phyloP scores from a whole-genome alignment of 2,888 invertebrate genomes.

The Dynastes hyllus region DNA sequence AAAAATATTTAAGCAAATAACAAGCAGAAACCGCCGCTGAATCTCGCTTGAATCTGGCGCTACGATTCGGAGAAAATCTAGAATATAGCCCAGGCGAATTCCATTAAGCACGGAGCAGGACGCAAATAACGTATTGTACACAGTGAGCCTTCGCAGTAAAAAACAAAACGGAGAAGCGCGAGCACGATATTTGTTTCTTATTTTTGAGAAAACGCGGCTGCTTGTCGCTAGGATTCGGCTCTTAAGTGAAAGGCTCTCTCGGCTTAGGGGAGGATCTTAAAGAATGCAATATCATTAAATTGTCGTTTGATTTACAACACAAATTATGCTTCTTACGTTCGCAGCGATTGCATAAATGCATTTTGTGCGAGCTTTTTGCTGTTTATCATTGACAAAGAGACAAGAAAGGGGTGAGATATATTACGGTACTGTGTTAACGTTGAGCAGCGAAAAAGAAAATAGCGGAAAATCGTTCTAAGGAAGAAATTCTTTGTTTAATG shows the following conservation, averaged over 20 bases:
- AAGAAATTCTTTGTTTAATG: too few species aligned
- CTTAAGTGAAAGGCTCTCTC: conserved; percentile 19
- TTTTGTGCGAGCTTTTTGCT: conserved; percentile 6
- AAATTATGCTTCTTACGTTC: conserved; percentile 24
- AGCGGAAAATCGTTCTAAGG: too few species aligned
- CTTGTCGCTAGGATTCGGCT: background rate
- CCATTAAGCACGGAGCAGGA: conserved; percentile 15
- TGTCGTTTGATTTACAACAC: conserved; percentile 41
- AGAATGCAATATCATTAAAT: conserved; percentile 39
- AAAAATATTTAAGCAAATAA: conserved; percentile 29
- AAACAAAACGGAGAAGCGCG: background rate
- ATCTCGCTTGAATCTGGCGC: conserved; percentile 3
- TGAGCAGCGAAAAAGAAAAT: too few species aligned
- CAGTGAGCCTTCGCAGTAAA: background rate
- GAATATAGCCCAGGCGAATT: background rate
- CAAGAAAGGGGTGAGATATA: background rate
- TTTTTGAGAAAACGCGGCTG: conserved; percentile 9
- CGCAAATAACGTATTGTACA: conserved; percentile 38
- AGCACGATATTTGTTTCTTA: conserved; percentile 30
- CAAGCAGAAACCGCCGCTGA: background rate
- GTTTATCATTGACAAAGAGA: conserved; percentile 29
- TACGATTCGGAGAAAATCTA: conserved; percentile 23
- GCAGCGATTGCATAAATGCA: conserved; percentile 11
- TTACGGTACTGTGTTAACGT: too few species aligned
- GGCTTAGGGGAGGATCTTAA: background rate